Percentiles rank a stretch among this genome's conserved stretches.
These are phyloP conservation scores for Furcula furcula DNA, from an alignment of 2,888 invertebrate species.

Conservation along the genomic window DNA sequence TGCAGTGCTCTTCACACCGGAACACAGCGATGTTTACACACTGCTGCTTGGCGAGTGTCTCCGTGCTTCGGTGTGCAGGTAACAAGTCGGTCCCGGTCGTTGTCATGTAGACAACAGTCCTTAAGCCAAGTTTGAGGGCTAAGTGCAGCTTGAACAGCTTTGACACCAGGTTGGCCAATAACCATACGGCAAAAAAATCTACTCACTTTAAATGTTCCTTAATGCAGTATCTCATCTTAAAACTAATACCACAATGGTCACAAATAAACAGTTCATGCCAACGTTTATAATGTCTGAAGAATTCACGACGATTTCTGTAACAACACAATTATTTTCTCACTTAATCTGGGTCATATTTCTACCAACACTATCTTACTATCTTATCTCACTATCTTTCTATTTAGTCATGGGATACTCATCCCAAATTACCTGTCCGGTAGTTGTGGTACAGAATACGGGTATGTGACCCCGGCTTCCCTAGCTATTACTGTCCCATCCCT, in stretches of 20 bases:
- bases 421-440: too few species aligned
- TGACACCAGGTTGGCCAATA: not conserved
- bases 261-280: conserved; percentile 48
- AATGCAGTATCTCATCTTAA: conserved; percentile 52
- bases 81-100: not conserved
- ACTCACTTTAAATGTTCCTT: conserved; percentile 46
- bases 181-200: not conserved
- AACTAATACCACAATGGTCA: conserved; percentile 45
- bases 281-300: conserved; percentile 41
- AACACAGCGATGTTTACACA: too few species aligned
- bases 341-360: not conserved
- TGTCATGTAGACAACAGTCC: not conserved
- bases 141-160: not conserved
- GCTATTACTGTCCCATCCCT: too few species aligned
- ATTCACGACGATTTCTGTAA: conserved; percentile 35
- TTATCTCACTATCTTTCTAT: not conserved
- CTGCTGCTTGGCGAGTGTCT: too few species aligned
- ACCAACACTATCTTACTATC: not conserved
- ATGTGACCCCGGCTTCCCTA: too few species aligned
- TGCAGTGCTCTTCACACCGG: too few species aligned
- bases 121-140: not conserved
- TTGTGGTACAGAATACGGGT: too few species aligned
- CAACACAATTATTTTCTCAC: not conserved
- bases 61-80: too few species aligned
- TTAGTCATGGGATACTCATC: not conserved